Conservation (phyloP, 2,113 vertebrate species). For the Muntiacus muntjak region DNA sequence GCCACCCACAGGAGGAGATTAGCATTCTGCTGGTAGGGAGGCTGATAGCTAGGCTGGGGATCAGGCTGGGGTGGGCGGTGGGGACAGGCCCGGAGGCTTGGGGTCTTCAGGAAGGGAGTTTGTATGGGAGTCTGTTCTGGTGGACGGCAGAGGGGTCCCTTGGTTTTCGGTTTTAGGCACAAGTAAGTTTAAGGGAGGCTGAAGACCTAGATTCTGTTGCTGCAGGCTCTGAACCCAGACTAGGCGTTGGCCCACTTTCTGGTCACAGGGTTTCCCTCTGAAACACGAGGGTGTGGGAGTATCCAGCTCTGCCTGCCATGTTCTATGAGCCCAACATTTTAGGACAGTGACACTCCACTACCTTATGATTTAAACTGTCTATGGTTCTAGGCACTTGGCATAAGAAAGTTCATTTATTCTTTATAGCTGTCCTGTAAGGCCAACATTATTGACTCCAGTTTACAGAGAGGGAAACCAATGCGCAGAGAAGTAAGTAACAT, state of each 20-base stretch:
- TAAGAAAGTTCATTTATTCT: background rate
- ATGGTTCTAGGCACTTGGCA: background rate
- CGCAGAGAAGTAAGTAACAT: background rate
- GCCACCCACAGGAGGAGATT: slow-evolving; percentile 44
- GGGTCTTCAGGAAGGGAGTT: slow-evolving; percentile 7
- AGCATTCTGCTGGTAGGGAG: background rate
- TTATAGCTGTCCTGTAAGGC: background rate
- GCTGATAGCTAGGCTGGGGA: background rate
- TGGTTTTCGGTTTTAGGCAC: background rate
- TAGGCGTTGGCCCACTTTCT: background rate
- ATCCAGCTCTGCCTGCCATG: background rate
- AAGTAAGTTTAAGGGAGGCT: background rate
- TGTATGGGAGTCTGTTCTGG: background rate
- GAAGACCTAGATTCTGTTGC: background rate
- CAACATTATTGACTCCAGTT: background rate
- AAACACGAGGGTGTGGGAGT: background rate
- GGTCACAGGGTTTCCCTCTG: background rate
- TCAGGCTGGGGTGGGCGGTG: background rate
- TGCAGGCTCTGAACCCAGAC: background rate
- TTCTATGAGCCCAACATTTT: background rate
- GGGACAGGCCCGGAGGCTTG: background rate
- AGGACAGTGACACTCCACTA: background rate
- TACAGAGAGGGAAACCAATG: background rate
- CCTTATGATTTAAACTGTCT: background rate
- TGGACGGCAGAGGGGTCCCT: background rate